Evolutionary conservation across 1,140 invertebrate species (phyloP), one percentile per base, ranked within the genome.

Genomic region (Samia ricini): DNA sequence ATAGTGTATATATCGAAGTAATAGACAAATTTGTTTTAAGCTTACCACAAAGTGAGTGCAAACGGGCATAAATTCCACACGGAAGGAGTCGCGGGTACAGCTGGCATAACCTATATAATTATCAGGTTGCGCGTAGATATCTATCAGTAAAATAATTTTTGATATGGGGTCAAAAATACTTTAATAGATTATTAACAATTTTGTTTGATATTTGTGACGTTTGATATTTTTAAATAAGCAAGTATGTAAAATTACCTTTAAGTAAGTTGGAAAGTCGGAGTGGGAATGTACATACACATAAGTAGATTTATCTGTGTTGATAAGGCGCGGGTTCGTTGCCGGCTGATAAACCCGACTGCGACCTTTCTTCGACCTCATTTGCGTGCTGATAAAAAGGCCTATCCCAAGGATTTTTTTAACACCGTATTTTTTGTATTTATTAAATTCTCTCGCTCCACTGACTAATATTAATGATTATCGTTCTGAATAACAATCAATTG

Each of bases 321-420:
- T 42, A 42, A 12, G 12, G 33, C 33, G n/a, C 33, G 33, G 33
- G 33, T 42, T 42, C 33, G 4, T 42, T 42, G 33, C 12, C 33
- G 33, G 33, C 33, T 49, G 64, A 61, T 60, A 65, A 66, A 62
- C 61, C 55, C 19, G 56, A 36, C 55, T 19, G 24, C 60, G 33
- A 42, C 33, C 33, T 42, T 42, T 42, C 54, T 54, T 23, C 15
- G 60, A 54, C 55, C 59, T 36, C 55, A 26, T 66, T 56, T 55
- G 48, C 48, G 54, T 19, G 6, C 52, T 55, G 56, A 57, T 57
- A 57, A 57, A 57, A 33, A 33, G 56, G 56, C 56, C 33, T 57
- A 57, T 42, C 56, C 56, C 56, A 57, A 36, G 52, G n/a, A 20
- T 56, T 57, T 33, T 42, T 57, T 36, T 36, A 36, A 56, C 54